Base-by-base conservation (phyloP, 2,797 vertebrate genomes). In the Melanotaenia parkinsoni region DNA sequence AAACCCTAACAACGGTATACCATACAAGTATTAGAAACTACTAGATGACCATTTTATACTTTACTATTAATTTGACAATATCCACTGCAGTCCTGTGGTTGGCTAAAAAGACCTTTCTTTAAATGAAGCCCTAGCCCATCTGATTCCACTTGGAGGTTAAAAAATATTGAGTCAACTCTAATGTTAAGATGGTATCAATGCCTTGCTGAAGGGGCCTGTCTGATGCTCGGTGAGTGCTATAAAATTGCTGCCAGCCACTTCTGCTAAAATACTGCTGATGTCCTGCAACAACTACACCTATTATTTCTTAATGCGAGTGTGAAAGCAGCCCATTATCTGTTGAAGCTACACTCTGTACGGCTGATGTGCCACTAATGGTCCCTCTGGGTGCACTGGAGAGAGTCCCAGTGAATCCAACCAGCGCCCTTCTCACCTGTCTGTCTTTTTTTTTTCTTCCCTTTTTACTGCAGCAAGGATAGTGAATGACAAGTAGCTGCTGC, bases 301-400 rank as follows among this genome's bases (percentile, higher is more conserved):
- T 88, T 88, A 86, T 77, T 81, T 80, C 70, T 80, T 86, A 84
- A 85, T 80, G 74, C 12, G 64, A 66, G 83, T 64, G 82, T 58
- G 68, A 86, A 86, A 86, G 82, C 78, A 82, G 78, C 78, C 85
- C 82, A 83, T 90, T 86, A 89, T 86, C 51, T 9, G 20, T 60
- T 50, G 71, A 84, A 65, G 69, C 76, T 73, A 79, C 67, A 66
- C 81, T 86, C 66, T 79, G 81, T 66, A 69, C 33, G 60, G 80
- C 81, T 77, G 80, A 87, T 83, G 67, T 74, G 71, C 75, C 67
- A 28, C 75, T 85, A 87, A 90, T 90, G 81, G 84, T 81, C 80
- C 83, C 79, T 76, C 14, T 58, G 89, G 81, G 86, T 79, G 63
- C 69, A 72, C 53, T 68, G 74, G 58, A 83, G 58, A 83, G 78